Percentiles rank a stretch among this genome's conserved stretches.
phyloP scores from a whole-genome alignment of 2,113 vertebrate species.

The Scortum barcoo region DNA sequence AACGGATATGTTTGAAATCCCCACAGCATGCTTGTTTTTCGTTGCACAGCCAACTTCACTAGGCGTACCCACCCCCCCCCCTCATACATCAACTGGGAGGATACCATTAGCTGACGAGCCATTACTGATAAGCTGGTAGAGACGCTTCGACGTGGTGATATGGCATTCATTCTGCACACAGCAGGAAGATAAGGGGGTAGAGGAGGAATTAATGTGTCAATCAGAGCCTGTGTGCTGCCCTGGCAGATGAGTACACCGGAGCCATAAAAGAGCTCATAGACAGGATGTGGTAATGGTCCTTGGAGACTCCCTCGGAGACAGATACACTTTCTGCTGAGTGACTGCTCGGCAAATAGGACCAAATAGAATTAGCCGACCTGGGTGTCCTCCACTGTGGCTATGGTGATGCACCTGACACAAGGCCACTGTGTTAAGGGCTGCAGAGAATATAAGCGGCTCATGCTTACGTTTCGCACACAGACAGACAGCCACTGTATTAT shows the following conservation, averaged over 20 bases:
- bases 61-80: slow-evolving; percentile 17
- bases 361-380: slow-evolving; percentile 76
- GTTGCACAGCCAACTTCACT: slow-evolving; percentile 44
- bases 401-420: slow-evolving; percentile 51
- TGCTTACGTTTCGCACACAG: slow-evolving; percentile 41
- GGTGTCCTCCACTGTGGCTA: slow-evolving; percentile 56
- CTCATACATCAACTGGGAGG: slow-evolving; percentile 65
- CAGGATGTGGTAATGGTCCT: slow-evolving; percentile 77
- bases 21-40: slow-evolving; percentile 24
- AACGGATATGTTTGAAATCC: slow-evolving; percentile 38
- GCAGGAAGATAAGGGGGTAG: slow-evolving; percentile 72
- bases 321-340: slow-evolving; percentile 71
- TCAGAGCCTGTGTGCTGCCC: slow-evolving; percentile 61
- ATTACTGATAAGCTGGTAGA: slow-evolving; percentile 76
- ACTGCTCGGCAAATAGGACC: slow-evolving; percentile 75
- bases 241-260: slow-evolving; percentile 65
- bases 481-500: slow-evolving; percentile 49
- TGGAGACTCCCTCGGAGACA: slow-evolving; percentile 67
- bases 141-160: slow-evolving; percentile 64
- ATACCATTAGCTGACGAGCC: slow-evolving; percentile 72
- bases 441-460: slow-evolving; percentile 27
- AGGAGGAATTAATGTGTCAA: slow-evolving; percentile 82
- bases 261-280: slow-evolving; percentile 75
- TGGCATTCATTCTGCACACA: slow-evolving; percentile 71
- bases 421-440: slow-evolving; percentile 49